Evolutionary conservation across 2,113 vertebrate species (phyloP), one percentile per base, ranked within the genome.

Genomic region (Ranitomeya variabilis): DNA sequence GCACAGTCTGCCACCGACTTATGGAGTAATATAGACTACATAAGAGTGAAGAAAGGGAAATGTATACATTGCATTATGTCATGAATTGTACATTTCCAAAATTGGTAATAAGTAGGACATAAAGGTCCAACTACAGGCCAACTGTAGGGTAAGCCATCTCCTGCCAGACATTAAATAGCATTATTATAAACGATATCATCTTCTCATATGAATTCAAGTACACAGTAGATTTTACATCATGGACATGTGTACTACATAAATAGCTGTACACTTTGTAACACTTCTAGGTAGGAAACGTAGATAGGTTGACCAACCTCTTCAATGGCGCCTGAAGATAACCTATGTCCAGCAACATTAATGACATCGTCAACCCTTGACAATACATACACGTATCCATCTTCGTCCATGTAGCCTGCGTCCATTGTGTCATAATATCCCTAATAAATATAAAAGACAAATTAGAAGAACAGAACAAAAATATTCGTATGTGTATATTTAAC

Each of bases 361-460:
- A 99, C 98, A 82, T 99, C 98, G 92, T 99, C 98, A 89, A 97
- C 96, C 23, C 97, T 94, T 80, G 98, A 98, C 94, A 99, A 96
- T 64, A 99, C 96, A 89, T 99, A 99, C 0, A 99, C 82, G 90
- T 98, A 99, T 18, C 95, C 96, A 84, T 98, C 95, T 89, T 98
- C 95, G 71, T 99, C 97, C 91, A 97, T 92, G 69, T 95, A 99
- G 4, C 98, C 98, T 31, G 97, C 97, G 81, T 99, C 98, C 98
- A 99, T 99, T 16, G 98, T 99, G 92, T 99, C 97, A 15, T 99
- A 99, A 88, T 96, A 99, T 3, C 97, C 98, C 98, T 99, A 90
- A 4, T 81, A 37, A 66, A 64, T 19, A 66, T 64, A 23, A 52
- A 52, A 18, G 0, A 26, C 4, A 84, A 69, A 16, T 12, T 4